A percentile compares a stretch with the other conserved stretches of the same genome.
Evolutionary conservation across 2,888 invertebrate species (phyloP).

Genomic region (Drymonia ruficornis): DNA sequence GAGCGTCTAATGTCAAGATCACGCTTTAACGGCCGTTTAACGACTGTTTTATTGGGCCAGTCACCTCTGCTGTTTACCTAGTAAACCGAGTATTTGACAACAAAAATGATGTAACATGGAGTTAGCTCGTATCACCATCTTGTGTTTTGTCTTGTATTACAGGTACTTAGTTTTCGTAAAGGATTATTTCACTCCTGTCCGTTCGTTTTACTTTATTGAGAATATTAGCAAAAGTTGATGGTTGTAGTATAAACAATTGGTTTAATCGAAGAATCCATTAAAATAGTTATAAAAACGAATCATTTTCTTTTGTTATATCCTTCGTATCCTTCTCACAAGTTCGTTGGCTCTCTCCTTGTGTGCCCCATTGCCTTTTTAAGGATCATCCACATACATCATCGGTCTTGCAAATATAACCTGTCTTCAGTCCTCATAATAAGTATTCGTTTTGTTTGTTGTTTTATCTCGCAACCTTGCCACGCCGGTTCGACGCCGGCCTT

Average conservation of each 20-base stretch:
- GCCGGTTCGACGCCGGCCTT: slow-evolving; percentile 60
- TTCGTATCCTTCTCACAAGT: slow-evolving; percentile 13
- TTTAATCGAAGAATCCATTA: background rate
- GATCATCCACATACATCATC: slow-evolving; percentile 33
- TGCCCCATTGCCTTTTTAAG: slow-evolving; percentile 22
- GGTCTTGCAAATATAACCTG: slow-evolving; percentile 35
- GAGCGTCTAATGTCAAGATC: slow-evolving; percentile 31
- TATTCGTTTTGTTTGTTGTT: slow-evolving; percentile 54
- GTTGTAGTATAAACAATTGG: too few species aligned
- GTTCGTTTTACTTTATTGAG: too few species aligned
- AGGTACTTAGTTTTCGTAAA: background rate
- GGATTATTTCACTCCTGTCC: background rate
- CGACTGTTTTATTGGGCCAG: slow-evolving; percentile 31
- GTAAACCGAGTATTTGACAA: background rate
- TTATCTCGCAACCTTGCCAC: slow-evolving; percentile 69
- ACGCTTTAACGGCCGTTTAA: slow-evolving; percentile 32
- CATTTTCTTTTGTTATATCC: background rate
- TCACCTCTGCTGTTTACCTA: slow-evolving; percentile 20
- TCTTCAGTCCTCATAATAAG: slow-evolving; percentile 39
- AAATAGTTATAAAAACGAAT: background rate
- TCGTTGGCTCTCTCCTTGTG: slow-evolving; percentile 26
- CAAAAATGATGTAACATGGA: background rate
- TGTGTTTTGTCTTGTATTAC: background rate
- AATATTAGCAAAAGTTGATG: too few species aligned
- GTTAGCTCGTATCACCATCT: background rate